These are phyloP conservation scores for Hemitrygon akajei DNA, from an alignment of 2,797 vertebrate species.

Conservation along the genomic window DNA sequence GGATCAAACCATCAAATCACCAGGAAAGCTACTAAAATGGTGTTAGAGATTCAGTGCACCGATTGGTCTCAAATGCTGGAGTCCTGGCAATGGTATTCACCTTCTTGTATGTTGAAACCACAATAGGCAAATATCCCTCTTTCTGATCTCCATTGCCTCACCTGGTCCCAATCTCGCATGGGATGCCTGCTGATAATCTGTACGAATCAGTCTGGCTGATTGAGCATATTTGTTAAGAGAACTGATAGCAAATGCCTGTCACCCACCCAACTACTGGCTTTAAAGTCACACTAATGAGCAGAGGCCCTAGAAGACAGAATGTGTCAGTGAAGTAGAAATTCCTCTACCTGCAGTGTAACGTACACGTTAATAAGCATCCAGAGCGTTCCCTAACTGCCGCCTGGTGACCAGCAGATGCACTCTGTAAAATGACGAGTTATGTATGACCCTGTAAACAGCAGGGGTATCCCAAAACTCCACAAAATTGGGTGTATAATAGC, in stretches of 20 bases:
- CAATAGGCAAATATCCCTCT: neutral
- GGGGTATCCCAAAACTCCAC: neutral
- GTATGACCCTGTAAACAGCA: neutral
- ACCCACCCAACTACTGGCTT: neutral
- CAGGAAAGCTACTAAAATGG: too few relatives aligned
- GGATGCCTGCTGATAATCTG: neutral
- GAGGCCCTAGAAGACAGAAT: slow-evolving; percentile 23
- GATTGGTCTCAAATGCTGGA: neutral
- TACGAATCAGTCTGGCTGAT: neutral
- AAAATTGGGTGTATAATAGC: neutral
- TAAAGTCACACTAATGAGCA: neutral
- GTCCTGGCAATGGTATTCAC: neutral
- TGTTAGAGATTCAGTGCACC: too few relatives aligned
- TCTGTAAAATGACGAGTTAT: neutral
- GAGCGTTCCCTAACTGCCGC: neutral
- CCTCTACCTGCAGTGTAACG: neutral
- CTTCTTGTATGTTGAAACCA: neutral
- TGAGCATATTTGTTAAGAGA: too few relatives aligned
- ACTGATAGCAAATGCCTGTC: neutral
- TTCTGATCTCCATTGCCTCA: too few relatives aligned
- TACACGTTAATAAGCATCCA: neutral
- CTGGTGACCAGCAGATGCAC: neutral
- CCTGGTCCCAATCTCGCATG: neutral
- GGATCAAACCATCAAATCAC: too few relatives aligned
- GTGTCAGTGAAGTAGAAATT: neutral